Evolutionary conservation across 2,888 invertebrate species (phyloP), one percentile per base, ranked within the genome.

Genomic region (Nycteola revayana): DNA sequence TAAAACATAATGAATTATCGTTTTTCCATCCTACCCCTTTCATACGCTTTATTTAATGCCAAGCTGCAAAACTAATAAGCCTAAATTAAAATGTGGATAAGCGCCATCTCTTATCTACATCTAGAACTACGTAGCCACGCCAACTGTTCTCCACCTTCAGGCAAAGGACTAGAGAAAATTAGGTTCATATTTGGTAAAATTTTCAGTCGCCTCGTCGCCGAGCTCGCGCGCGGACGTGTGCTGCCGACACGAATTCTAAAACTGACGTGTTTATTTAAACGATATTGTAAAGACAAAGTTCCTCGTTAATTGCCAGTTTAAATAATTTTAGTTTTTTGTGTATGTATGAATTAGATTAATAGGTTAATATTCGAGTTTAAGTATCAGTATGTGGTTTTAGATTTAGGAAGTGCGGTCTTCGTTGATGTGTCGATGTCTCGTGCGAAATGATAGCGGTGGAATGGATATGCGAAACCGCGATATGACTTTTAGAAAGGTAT

Each of bases 181-280:
- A 75, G 80, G 75, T 79, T 75, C 75, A 66, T 70, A 68, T 71
- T 76, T 67, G 62, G 65, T 55, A 62, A 66, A 65, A 65, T 59
- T 63, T 67, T 66, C 75, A 82, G 81, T 83, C 61, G 67, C 64
- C 71, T 69, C 66, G 66, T 62, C 64, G 48, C 58, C 58, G 49
- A 42, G 51, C 37, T 26, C 28, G 46, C 38, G 63, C 18, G 43
- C 49, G 61, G 65, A 46, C 54, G 72, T 62, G 43, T 55, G 18
- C 22, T 29, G 17, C 7, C 3, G 23, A 11, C 4, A 28, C 18
- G 11, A 21, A 28, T 36, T 28, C 28, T 14, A 32, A 43, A 46
- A 33, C 32, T 40, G 30, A 28, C 5, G 56, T 56, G 60, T 57
- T 43, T 57, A 60, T 57, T 44, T 56, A 55, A 60, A 60, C 42